Base-by-base conservation (phyloP, 2,113 vertebrate species). In the Lipophrys pholis region DNA sequence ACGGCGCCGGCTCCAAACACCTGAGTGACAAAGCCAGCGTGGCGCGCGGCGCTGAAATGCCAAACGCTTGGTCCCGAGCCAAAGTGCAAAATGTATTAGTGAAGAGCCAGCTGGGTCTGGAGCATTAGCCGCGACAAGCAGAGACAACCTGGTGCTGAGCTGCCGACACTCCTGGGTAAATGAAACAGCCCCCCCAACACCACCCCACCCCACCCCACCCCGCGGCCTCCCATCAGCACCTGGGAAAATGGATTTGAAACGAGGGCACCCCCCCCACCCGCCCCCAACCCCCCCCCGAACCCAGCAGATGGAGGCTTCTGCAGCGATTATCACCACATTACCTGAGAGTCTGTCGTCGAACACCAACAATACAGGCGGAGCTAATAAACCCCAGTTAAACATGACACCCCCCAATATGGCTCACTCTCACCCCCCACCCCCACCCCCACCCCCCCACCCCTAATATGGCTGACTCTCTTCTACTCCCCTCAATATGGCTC, bases 371-470 rank as follows among this genome's bases (percentile, higher is more conserved):
- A 67, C 87, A 81, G 82, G 80, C 84, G 35, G 80, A 57, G 85
- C 85, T 93, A 90, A 92, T 92, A 91, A 91, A 90, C 82, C 81
- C 85, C 92, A 90, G 93, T 93, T 90, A 92, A 92, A 93, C 93
- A 92, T 91, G 93, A 90, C 90, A 91, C 84, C 82, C 75, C 80
- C 41, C 61, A 83, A 87, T 91, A 91, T 89, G 83, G n/a, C n/a
- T n/a, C n/a, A n/a, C n/a, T n/a, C n/a, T n/a, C n/a, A n/a, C n/a
- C n/a, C n/a, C n/a, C n/a, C n/a, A n/a, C n/a, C n/a, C n/a, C n/a
- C n/a, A n/a, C n/a, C n/a, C n/a, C n/a, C n/a, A n/a, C n/a, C n/a
- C n/a, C n/a, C n/a, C n/a, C n/a, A n/a, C n/a, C n/a, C n/a, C n/a
- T n/a, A n/a, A n/a, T n/a, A n/a, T n/a, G n/a, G n/a, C n/a, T n/a